A percentile compares a stretch with the other conserved stretches of the same genome.
phyloP scores from a whole-genome alignment of 2,888 invertebrate species.

The Ophonus ardosiacus region DNA sequence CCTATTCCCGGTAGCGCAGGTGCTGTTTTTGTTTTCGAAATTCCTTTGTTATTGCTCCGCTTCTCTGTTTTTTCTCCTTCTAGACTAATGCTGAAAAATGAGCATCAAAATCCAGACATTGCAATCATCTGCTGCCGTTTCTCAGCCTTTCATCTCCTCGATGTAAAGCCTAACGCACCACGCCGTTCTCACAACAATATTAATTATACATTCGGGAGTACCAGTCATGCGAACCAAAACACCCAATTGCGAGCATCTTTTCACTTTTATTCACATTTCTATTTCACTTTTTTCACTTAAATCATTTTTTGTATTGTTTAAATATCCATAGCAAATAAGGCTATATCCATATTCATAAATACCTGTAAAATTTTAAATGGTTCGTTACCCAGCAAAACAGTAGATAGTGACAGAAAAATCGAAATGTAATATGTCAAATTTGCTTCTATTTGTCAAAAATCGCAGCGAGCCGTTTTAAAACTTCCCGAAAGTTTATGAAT shows the following conservation, averaged over 20 bases:
- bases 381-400: too few species aligned
- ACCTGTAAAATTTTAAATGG: too few species aligned
- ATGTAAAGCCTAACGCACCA: not conserved
- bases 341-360: too few species aligned
- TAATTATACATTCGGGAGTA: not conserved
- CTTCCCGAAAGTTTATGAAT: too few species aligned
- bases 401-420: too few species aligned
- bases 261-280: not conserved
- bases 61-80: constrained; percentile 51
- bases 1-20: constrained; percentile 53
- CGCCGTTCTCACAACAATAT: not conserved
- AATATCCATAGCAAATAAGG: too few species aligned
- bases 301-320: not conserved
- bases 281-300: not conserved
- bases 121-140: constrained; percentile 44
- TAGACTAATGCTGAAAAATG: constrained; percentile 60
- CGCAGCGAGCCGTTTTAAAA: too few species aligned
- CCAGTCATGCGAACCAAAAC: not conserved
- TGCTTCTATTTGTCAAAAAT: too few species aligned
- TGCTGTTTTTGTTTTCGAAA: constrained; percentile 61
- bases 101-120: constrained; percentile 53
- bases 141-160: constrained; percentile 1
- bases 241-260: not conserved
- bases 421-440: too few species aligned
- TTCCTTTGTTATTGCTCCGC: constrained; percentile 60